Percentiles rank a stretch among this genome's conserved stretches.
These are phyloP conservation scores for Conus ventricosus DNA, from an alignment of 1,140 invertebrate genomes.

Conservation along the genomic window DNA sequence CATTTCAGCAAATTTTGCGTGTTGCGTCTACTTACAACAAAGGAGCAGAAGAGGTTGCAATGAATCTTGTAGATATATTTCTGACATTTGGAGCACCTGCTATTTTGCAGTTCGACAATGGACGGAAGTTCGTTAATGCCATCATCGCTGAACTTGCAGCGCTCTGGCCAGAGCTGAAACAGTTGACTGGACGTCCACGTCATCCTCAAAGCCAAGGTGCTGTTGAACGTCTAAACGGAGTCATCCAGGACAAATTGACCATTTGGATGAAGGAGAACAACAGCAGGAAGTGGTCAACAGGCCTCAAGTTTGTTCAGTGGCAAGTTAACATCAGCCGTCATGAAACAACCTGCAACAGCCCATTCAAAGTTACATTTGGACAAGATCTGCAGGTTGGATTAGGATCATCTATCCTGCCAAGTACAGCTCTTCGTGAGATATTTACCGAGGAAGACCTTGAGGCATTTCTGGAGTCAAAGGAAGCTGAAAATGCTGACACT, in stretches of 20 bases:
- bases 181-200: neutral
- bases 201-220: neutral
- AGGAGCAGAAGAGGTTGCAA: neutral
- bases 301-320: neutral
- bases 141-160: neutral
- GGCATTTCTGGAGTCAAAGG: too few relatives aligned
- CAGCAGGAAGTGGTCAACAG: neutral
- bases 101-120: neutral
- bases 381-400: too few relatives aligned
- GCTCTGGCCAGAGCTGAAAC: neutral
- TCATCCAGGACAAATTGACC: neutral
- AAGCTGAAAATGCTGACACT: too few relatives aligned
- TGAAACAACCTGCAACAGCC: neutral
- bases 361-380: neutral
- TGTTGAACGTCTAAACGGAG: neutral
- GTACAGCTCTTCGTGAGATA: too few relatives aligned
- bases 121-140: neutral
- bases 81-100: neutral
- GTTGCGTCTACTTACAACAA: neutral
- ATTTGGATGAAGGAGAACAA: slow-evolving; percentile 3
- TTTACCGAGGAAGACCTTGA: too few relatives aligned
- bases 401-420: too few relatives aligned
- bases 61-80: neutral
- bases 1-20: slow-evolving; percentile 6
- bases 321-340: neutral